A percentile compares a stretch with the other conserved stretches of the same genome.
phyloP scores from a whole-genome alignment of 2,888 invertebrate genomes.

The Drosophila rubida region DNA sequence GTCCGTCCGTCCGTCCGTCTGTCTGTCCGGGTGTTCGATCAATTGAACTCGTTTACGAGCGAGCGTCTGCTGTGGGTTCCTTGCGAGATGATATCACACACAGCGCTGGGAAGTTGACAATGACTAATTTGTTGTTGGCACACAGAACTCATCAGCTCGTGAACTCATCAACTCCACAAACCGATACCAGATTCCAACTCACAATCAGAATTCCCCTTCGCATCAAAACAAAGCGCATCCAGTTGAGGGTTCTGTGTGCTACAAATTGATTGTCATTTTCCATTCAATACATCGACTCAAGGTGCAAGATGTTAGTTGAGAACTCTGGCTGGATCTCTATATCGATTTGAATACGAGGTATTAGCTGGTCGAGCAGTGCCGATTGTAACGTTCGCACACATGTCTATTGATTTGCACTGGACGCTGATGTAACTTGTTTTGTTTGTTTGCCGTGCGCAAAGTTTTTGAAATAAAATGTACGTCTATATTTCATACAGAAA shows the following conservation, averaged over 20 bases:
- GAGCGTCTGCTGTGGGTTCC: constrained; percentile 16
- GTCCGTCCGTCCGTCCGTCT: background rate
- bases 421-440: constrained; percentile 51
- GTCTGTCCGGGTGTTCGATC: constrained; percentile 32
- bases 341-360: too few species aligned
- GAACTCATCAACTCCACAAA: constrained; percentile 42
- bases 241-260: constrained; percentile 31
- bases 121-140: constrained; percentile 55
- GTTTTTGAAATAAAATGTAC: constrained; percentile 46
- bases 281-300: constrained; percentile 11
- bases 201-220: constrained; percentile 2
- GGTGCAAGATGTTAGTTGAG: constrained; percentile 14
- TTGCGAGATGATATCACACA: constrained; percentile 47
- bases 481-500: constrained; percentile 42
- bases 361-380: background rate
- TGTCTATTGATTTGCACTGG: constrained; percentile 35
- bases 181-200: constrained; percentile 6
- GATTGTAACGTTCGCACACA: background rate
- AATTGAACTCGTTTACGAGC: constrained; percentile 61
- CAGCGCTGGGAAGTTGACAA: constrained; percentile 27
- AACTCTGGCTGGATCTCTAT: constrained; percentile 16
- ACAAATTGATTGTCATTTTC: constrained; percentile 32
- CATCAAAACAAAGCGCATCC: constrained; percentile 34
- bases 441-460: constrained; percentile 54
- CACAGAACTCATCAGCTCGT: constrained; percentile 33